Conservation (phyloP, 1,140 invertebrate genomes). For the Mya arenaria region DNA sequence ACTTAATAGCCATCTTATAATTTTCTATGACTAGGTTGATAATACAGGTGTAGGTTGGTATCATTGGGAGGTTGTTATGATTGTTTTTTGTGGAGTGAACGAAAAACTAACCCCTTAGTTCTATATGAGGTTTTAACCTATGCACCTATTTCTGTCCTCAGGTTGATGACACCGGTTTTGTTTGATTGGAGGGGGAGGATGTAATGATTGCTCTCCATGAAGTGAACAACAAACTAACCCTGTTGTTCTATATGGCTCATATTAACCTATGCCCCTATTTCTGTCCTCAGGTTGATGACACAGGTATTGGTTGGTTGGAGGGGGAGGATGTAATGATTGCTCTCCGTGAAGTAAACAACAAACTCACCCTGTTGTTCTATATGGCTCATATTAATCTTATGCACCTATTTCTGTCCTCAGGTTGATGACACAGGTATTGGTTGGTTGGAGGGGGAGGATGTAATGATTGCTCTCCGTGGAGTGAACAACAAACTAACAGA, state of each 20-base stretch:
- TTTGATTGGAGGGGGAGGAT: constrained; percentile 70
- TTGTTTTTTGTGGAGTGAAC: no score
- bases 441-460: constrained; percentile 69
- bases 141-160: constrained; percentile 52
- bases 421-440: constrained; percentile 71
- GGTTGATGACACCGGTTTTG: constrained; percentile 72
- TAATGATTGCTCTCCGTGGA: constrained; percentile 70
- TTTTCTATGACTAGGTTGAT: no score
- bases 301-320: constrained; percentile 66
- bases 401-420: constrained; percentile 60
- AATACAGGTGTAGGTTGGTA: no score
- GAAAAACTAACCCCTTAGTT: no score
- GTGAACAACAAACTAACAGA: constrained; percentile 73
- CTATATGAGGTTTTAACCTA: no score
- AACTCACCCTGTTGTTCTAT: no score
- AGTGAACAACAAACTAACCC: constrained; percentile 73
- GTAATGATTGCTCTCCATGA: constrained; percentile 71
- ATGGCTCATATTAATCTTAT: no score
- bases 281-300: constrained; percentile 77
- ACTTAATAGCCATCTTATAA: no score
- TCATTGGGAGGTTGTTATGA: no score
- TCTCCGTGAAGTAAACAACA: constrained; percentile 72
- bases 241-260: no score
- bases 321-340: constrained; percentile 71
- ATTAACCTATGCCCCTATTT: no score